phyloP scores from a whole-genome alignment of 2,797 vertebrate genomes.

The Sebastes matsubarae region DNA sequence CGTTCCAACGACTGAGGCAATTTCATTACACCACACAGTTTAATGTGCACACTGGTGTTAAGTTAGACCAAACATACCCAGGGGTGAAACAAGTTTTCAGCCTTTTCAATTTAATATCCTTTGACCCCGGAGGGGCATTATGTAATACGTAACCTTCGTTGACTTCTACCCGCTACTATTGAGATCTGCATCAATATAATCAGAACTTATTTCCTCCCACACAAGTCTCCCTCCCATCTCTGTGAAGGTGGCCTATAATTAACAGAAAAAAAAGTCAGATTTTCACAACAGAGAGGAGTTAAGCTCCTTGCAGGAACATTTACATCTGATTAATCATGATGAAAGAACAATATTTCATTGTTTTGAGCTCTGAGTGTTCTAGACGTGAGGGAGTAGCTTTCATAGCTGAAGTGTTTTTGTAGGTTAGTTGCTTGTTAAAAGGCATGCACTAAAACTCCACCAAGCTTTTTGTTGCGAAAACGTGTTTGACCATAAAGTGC shows the following conservation, averaged over 20 bases:
- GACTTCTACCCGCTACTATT: conserved; percentile 12
- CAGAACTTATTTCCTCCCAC: conserved; percentile 24
- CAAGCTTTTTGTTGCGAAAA: neutral
- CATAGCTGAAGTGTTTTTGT: neutral
- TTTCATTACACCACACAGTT: conserved; percentile 48
- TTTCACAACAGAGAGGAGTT: neutral
- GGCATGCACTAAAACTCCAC: neutral
- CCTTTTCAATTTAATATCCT: conserved; percentile 23
- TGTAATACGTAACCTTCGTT: conserved; percentile 16
- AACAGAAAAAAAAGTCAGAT: conserved; percentile 13
- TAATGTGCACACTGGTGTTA: conserved; percentile 30
- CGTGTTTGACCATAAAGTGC: neutral
- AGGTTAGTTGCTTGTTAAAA: neutral
- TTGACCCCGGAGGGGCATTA: conserved; percentile 25
- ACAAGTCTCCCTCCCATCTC: neutral
- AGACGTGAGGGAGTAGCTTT: neutral
- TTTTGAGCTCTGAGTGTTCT: neutral
- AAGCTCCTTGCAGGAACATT: neutral
- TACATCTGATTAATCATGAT: neutral
- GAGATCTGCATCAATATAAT: conserved; percentile 7
- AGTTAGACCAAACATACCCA: conserved; percentile 31
- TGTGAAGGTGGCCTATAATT: conserved; percentile 21
- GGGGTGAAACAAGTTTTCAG: conserved; percentile 18
- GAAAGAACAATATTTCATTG: neutral
- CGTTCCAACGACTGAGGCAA: conserved; percentile 26